Base-by-base conservation (phyloP, 2,888 invertebrate species). In the Synanthedon andrenaeformis region DNA sequence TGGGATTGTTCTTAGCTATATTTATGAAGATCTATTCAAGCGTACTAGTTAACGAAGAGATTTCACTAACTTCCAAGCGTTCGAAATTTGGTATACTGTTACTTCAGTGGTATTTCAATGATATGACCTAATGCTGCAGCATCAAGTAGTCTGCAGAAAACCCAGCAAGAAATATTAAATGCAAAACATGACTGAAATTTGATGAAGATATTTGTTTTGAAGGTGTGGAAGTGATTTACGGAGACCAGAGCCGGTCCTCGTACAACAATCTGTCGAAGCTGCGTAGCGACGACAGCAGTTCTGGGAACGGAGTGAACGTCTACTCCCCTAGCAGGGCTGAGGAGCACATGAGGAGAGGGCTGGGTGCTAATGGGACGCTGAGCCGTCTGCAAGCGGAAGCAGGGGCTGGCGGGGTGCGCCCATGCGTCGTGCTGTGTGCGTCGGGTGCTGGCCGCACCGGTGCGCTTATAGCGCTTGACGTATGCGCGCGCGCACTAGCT, bases 361-460 rank as follows among this genome's bases (percentile, higher is more conserved):
- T 67, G 17, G 66, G 59, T 5, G 66, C 70, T 11, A 86, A 86
- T 53, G 85, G 85, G 1, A 85, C 85, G 0, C 66, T 86, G 42
- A 79, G 82, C 4, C 70, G 79, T 57, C 81, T 84, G 79, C 83
- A 84, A 60, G 79, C 79, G 3, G 83, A 82, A 53, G 78, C 82
- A 0, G 88, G 86, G 55, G 61, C 78, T 60, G 76, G 82, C 66
- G 82, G 49, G 5, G 49, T 49, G 13, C 17, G 49, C 8, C 49
- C 49, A 3, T 19, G 17, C 12, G 49, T 23, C 61, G 91, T 95
- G 58, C 93, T 94, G 76, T 96, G 96, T 83, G 95, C 97, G 74
- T 94, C 96, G 55, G 94, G 97, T 62, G 97, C 97, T 51, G 97
- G 97, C 0, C 90, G 97, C 53, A 93, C 96, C 13, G 96, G 96